Base-by-base conservation (phyloP, 1,140 invertebrate genomes). In the Drosophila nikananu region DNA sequence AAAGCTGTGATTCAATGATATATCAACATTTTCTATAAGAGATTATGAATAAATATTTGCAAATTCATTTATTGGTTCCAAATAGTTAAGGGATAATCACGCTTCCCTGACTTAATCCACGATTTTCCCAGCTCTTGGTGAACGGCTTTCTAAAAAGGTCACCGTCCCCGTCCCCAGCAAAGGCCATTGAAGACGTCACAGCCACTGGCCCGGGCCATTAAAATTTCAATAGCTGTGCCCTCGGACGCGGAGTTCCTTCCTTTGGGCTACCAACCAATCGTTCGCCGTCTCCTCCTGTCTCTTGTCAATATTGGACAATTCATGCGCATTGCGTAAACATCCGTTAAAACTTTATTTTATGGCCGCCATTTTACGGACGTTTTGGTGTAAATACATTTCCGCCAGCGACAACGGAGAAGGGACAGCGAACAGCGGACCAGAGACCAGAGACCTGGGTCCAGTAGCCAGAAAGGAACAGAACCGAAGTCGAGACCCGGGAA, bases 261-360 rank as follows among this genome's bases (percentile, higher is more conserved):
- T 23, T 19, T 39, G 35, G 54, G 27, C 39, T 41, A 21, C 51
- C 52, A 17, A 81, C 74, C 86, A 89, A 89, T 89, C 74, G 66
- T 62, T 58, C 25, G 73, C 65, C 64, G 64, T 72, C 86, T 87
- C 64, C 63, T 72, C 86, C 87, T 84, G 81, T 81, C 81, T 81
- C 68, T 81, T 89, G 86, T 90, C 86, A 90, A 84, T 89, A 90
- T 90, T 89, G 81, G 76, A 90, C 86, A 89, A 89, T 90, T 90
- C 84, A 89, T 89, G 86, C 86, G 86, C 86, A 82, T 73, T 90
- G 86, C 81, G 84, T 89, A 89, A 89, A 89, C 84, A 89, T 90
- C 84, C 84, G 84, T 90, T 89, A 80, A 89, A 89, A 90, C 81
- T 89, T 90, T 90, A 90, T 90, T 90, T 89, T 89, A 89, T 89